These are phyloP conservation scores for Sterna hirundo DNA, from an alignment of 2,113 vertebrate species.

Conservation along the genomic window DNA sequence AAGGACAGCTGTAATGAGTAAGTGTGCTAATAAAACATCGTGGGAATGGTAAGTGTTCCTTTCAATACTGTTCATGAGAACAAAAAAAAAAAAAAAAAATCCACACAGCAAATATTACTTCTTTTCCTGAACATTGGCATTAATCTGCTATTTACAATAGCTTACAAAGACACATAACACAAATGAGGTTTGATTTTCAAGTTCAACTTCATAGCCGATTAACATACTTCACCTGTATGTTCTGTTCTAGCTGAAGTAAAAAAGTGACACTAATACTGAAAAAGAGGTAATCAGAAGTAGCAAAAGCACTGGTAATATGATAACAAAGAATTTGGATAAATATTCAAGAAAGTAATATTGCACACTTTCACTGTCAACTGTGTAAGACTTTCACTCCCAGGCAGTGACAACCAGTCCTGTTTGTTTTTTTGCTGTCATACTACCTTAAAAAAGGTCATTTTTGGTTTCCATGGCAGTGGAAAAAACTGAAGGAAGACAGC, in stretches of 20 bases:
- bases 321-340: slow-evolving; percentile 49
- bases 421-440: slow-evolving; percentile 56
- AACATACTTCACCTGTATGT: slow-evolving; percentile 62
- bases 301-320: slow-evolving; percentile 41
- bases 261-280: slow-evolving; percentile 77
- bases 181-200: slow-evolving; percentile 72
- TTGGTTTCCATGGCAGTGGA: slow-evolving; percentile 59
- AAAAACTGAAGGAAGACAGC: slow-evolving; percentile 44
- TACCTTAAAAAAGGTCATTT: slow-evolving; percentile 63
- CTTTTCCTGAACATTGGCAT: slow-evolving; percentile 59
- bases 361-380: slow-evolving; percentile 61
- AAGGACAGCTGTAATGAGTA: slow-evolving; percentile 33
- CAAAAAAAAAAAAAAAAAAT: not conserved
- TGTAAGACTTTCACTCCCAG: slow-evolving; percentile 52
- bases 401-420: slow-evolving; percentile 57
- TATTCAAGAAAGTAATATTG: slow-evolving; percentile 68
- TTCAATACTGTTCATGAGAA: slow-evolving; percentile 64
- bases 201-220: slow-evolving; percentile 66
- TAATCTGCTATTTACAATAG: slow-evolving; percentile 72
- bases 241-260: slow-evolving; percentile 64
- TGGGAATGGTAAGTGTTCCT: slow-evolving; percentile 33
- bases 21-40: slow-evolving; percentile 44
- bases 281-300: slow-evolving; percentile 68
- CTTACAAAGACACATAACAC: slow-evolving; percentile 69
- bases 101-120: not conserved